Percentiles rank a stretch among this genome's conserved stretches.
phyloP scores from a whole-genome alignment of 2,113 vertebrate species.

The Onychostoma macrolepis region DNA sequence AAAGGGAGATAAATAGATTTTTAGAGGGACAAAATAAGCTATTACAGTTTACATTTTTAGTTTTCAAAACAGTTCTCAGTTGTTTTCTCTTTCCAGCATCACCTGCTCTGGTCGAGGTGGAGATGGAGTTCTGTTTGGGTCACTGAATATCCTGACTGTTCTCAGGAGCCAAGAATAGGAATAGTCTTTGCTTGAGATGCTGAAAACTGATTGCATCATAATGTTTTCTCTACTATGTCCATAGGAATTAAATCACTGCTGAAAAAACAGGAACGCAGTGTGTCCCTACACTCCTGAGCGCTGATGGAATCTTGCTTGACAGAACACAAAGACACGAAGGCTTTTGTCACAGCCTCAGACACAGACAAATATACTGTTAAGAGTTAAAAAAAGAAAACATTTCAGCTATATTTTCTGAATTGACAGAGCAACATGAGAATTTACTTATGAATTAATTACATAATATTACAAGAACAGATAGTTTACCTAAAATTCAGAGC shows the following conservation, averaged over 20 bases:
- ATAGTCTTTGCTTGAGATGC: constrained; percentile 37
- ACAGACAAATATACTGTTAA: neutral
- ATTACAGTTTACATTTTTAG: neutral
- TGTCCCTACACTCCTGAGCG: neutral
- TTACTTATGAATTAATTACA: neutral
- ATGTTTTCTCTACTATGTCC: constrained; percentile 22
- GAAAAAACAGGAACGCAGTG: neutral
- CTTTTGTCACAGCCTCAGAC: neutral
- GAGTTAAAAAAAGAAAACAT: neutral
- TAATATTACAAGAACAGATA: too few species aligned
- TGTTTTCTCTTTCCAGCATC: neutral
- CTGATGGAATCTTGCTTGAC: constrained; percentile 19
- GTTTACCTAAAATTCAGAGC: too few species aligned
- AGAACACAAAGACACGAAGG: neutral
- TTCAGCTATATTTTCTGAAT: neutral
- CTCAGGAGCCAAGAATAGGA: constrained; percentile 26
- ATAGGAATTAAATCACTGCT: constrained; percentile 41
- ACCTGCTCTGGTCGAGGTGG: neutral
- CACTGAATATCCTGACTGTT: neutral
- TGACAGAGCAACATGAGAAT: neutral
- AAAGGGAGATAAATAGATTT: neutral
- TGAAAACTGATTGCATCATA: constrained; percentile 41
- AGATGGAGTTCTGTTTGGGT: neutral
- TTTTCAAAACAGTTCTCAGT: neutral
- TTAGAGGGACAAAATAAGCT: neutral